phyloP scores from a whole-genome alignment of 2,113 vertebrate genomes.

The Pomatostomus ruficeps region DNA sequence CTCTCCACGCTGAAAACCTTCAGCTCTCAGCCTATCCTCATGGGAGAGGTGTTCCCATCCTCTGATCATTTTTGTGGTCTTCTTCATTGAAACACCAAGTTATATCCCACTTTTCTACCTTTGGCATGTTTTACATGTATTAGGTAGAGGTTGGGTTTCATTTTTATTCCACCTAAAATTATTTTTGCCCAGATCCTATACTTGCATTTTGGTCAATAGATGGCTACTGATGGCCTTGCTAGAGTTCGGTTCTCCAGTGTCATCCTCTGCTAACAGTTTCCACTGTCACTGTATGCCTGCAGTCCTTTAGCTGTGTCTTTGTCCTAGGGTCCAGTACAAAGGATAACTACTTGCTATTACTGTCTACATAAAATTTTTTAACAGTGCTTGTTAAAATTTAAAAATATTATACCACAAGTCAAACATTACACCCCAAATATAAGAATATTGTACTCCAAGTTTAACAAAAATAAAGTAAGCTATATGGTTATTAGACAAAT shows the following conservation, averaged over 20 bases:
- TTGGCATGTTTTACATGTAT: rapidly evolving
- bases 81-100: neutral
- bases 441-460: neutral
- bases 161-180: neutral
- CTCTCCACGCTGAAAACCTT: neutral
- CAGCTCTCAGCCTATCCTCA: neutral
- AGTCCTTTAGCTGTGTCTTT: neutral
- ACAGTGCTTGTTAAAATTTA: neutral
- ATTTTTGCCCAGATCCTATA: neutral
- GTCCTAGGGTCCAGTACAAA: neutral
- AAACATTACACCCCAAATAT: neutral
- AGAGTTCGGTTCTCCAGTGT: neutral
- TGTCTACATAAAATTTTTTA: neutral
- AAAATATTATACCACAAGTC: neutral
- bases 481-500: neutral
- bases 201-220: neutral
- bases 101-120: neutral
- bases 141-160: neutral
- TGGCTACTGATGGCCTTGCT: neutral
- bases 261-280: neutral
- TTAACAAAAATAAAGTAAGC: neutral
- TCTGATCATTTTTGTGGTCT: neutral
- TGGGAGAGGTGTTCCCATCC: neutral
- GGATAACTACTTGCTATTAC: neutral
- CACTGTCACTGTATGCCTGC: neutral